A percentile compares a stretch with the other conserved stretches of the same genome.
Conservation (phyloP, 92 coral and sea anemone genomes). For the Umimayanthus kanabou region DNA sequence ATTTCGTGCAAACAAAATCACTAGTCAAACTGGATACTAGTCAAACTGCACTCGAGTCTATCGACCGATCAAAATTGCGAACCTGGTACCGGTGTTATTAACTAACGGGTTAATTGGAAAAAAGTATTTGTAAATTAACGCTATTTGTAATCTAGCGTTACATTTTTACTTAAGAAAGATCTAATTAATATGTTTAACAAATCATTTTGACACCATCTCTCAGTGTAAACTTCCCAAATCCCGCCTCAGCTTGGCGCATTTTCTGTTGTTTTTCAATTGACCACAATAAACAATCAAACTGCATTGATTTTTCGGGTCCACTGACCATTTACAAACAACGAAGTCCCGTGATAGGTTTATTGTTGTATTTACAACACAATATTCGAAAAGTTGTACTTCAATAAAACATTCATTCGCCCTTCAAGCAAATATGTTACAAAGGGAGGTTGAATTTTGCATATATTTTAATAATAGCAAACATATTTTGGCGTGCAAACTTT, state of each 20-base stretch:
- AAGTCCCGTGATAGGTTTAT: neutral
- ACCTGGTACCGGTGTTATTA: too few relatives aligned
- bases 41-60: neutral
- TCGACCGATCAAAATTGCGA: neutral
- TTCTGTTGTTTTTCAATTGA: neutral
- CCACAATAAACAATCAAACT: neutral
- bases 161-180: slow-evolving; percentile 6
- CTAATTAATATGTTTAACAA: slow-evolving; percentile 18
- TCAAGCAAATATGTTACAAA: neutral
- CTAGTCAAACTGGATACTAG: slow-evolving; percentile 27
- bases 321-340: neutral
- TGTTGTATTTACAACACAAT: neutral
- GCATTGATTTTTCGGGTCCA: neutral
- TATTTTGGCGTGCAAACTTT: neutral
- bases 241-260: neutral
- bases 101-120: neutral
- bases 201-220: neutral
- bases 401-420: neutral
- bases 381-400: neutral
- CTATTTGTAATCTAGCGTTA: neutral
- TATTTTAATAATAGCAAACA: too few relatives aligned
- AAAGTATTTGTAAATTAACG: slow-evolving; percentile 11
- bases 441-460: too few relatives aligned
- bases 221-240: neutral
- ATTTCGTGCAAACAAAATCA: slow-evolving; percentile 11